These are phyloP conservation scores for Frankliniella intonsa DNA, from an alignment of 2,888 invertebrate species.

Conservation along the genomic window DNA sequence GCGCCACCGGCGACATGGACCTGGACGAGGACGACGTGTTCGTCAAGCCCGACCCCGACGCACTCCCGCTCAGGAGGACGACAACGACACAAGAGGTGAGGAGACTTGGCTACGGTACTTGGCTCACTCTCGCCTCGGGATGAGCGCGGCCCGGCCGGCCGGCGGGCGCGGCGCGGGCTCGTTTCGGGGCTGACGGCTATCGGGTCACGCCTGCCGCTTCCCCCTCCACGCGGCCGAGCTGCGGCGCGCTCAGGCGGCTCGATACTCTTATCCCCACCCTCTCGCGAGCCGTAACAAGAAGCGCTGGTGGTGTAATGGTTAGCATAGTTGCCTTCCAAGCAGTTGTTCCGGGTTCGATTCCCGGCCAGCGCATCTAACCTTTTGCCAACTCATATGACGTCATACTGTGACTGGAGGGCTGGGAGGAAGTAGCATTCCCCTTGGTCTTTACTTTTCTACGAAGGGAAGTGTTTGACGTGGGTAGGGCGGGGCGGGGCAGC, in stretches of 20 bases:
- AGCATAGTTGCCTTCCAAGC: constrained; percentile 45
- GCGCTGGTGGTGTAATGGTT: constrained; percentile 45
- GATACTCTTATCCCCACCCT: neutral
- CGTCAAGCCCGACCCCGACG: neutral
- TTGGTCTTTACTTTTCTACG: too few species aligned
- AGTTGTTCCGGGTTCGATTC: constrained; percentile 45
- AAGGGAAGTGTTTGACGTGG: too few species aligned
- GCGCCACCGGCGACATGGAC: neutral
- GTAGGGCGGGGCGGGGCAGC: too few species aligned
- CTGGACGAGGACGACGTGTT: neutral
- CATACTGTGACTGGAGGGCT: too few species aligned
- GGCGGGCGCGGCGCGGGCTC: neutral
- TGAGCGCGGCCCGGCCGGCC: neutral
- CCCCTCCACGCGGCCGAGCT: neutral
- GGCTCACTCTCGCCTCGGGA: neutral
- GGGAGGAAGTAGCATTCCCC: too few species aligned
- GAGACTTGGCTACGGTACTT: neutral
- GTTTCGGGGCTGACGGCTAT: neutral
- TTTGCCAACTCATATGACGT: neutral
- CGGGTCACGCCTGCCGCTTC: neutral
- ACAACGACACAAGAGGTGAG: too few species aligned
- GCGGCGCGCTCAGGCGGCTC: constrained; percentile 7
- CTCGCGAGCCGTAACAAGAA: neutral
- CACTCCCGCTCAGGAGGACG: neutral
- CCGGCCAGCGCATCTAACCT: constrained; percentile 41